Evolutionary conservation across 2,888 invertebrate genomes (phyloP).

Genomic region (Conomelus anceps): DNA sequence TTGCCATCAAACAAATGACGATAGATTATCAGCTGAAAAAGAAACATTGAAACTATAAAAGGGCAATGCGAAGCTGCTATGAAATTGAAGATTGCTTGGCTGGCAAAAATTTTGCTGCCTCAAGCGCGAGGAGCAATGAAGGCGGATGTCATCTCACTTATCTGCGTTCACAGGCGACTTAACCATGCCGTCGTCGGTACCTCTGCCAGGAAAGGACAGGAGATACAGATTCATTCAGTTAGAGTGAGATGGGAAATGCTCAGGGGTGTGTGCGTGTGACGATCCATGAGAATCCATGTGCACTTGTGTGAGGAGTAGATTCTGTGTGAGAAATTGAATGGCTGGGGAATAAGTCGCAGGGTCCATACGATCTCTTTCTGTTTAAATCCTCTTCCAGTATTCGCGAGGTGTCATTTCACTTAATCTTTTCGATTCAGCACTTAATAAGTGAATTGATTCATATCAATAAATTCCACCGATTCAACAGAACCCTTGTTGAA

Average conservation of each 20-base stretch:
- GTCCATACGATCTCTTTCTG: background rate
- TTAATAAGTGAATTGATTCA: background rate
- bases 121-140: background rate
- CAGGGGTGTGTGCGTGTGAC: background rate
- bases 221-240: background rate
- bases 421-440: background rate
- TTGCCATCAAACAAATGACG: background rate
- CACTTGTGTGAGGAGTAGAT: background rate
- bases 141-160: background rate
- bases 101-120: background rate
- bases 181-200: background rate
- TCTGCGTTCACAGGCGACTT: constrained; percentile 7
- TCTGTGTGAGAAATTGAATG: background rate
- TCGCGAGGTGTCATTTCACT: background rate
- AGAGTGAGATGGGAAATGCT: background rate
- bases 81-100: background rate
- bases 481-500: background rate
- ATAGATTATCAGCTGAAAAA: background rate
- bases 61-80: background rate
- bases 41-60: background rate
- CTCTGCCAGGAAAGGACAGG: background rate
- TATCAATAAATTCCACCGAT: background rate
- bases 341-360: background rate
- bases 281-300: background rate
- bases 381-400: background rate